phyloP scores from a whole-genome alignment of 53 echinoderm and acorn worm species.

The Hippasteria phrygiana region DNA sequence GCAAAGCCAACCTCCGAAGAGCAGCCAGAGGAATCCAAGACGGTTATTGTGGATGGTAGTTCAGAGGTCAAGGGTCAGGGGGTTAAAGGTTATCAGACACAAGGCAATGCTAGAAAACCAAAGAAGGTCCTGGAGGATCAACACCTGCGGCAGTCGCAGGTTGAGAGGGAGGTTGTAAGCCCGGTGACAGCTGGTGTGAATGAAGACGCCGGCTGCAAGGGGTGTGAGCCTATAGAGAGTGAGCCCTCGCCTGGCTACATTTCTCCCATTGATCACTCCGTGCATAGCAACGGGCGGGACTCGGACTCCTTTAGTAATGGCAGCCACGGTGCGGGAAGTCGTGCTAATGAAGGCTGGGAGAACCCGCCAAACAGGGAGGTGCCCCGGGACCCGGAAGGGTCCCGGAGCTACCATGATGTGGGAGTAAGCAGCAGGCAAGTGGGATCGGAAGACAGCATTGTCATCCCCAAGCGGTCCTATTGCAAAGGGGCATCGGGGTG shows the following conservation, averaged over 20 bases:
- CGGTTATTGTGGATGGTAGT: slow-evolving; percentile 48
- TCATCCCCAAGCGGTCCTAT: slow-evolving; percentile 61
- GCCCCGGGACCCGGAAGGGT: slow-evolving; percentile 51
- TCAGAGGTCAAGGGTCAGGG: slow-evolving; percentile 2
- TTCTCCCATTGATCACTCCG: slow-evolving; percentile 34
- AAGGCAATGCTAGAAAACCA: slow-evolving; percentile 70
- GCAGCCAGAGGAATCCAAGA: slow-evolving; percentile 12
- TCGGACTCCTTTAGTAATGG: slow-evolving; percentile 44
- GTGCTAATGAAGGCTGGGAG: slow-evolving; percentile 75
- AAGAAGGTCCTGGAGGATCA: slow-evolving; percentile 66
- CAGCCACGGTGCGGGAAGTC: slow-evolving; percentile 34
- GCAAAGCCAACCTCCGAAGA: background rate
- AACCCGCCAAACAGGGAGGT: slow-evolving; percentile 86
- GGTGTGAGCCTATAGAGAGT: slow-evolving; percentile 22
- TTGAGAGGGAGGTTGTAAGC: background rate
- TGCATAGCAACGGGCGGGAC: slow-evolving; percentile 41
- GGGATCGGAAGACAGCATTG: slow-evolving; percentile 56
- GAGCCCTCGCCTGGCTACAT: slow-evolving; percentile 41
- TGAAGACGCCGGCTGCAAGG: slow-evolving; percentile 18
- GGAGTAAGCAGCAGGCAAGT: slow-evolving; percentile 13
- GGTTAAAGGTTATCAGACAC: background rate
- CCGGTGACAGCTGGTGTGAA: slow-evolving; percentile 2
- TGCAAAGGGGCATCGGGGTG: slow-evolving; percentile 62
- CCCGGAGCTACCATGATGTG: slow-evolving; percentile 28
- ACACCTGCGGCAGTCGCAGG: slow-evolving; percentile 46